Percentiles rank a stretch among this genome's conserved stretches.
Conservation (phyloP, 1,140 invertebrate species). For the Brachionus rotundiformis region DNA sequence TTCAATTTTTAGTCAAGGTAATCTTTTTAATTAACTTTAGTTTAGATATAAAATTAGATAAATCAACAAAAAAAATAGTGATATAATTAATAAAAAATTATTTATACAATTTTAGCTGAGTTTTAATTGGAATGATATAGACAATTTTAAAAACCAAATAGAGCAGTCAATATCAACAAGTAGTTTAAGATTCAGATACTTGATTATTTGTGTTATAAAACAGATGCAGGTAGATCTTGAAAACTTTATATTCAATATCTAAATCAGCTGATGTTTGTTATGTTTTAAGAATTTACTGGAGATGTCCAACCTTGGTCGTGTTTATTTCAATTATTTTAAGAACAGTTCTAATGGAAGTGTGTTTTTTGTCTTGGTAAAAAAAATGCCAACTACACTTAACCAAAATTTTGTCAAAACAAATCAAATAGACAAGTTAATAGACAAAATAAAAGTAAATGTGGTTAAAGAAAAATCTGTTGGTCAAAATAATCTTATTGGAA, state of each 20-base stretch:
- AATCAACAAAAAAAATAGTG: too few relatives aligned
- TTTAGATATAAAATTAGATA: too few relatives aligned
- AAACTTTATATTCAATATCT: background rate
- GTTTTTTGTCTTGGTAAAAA: constrained; percentile 45
- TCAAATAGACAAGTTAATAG: background rate
- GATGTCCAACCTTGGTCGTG: constrained; percentile 3
- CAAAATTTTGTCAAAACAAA: constrained; percentile 28
- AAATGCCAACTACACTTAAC: background rate
- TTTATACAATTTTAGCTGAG: constrained; percentile 1
- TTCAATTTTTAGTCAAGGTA: constrained; percentile 97
- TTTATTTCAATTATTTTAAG: constrained; percentile 25
- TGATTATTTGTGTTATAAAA: constrained; percentile 41
- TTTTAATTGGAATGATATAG: constrained; percentile 43
- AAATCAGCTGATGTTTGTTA: background rate
- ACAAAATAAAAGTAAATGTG: background rate
- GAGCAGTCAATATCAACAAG: constrained; percentile 43
- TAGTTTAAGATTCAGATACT: constrained; percentile 26
- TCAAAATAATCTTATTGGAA: background rate
- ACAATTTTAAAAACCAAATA: constrained; percentile 29
- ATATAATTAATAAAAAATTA: background rate
- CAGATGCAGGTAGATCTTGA: background rate
- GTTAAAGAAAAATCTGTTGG: background rate
- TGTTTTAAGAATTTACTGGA: constrained; percentile 18
- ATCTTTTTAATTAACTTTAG: background rate
- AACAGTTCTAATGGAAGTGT: constrained; percentile 41